A percentile compares a stretch with the other conserved stretches of the same genome.
Conservation (phyloP, 2,888 invertebrate species). For the Omphaloscelis lunosa region DNA sequence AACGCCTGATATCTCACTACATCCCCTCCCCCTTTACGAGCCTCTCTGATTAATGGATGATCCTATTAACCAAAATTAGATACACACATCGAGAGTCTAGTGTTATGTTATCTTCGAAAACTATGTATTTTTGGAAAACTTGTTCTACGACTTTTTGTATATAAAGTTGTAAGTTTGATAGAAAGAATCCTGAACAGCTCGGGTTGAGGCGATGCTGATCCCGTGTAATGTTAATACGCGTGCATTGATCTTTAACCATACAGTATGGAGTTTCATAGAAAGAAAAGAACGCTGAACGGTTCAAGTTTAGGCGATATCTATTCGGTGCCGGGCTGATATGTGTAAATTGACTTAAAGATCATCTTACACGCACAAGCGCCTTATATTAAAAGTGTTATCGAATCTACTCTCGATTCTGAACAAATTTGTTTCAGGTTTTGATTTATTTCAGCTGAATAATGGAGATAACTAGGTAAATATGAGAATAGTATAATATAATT, state of each 20-base stretch:
- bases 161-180: too few species aligned
- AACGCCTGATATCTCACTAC: too few species aligned
- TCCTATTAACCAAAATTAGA: too few species aligned
- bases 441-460: conserved; percentile 3
- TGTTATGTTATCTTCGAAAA: too few species aligned
- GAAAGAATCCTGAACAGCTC: not conserved
- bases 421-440: not conserved
- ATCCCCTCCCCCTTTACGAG: too few species aligned
- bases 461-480: not conserved
- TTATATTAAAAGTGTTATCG: not conserved
- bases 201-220: not conserved
- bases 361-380: not conserved
- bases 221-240: not conserved
- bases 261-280: not conserved
- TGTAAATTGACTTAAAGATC: not conserved
- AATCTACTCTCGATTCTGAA: not conserved
- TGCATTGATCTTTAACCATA: not conserved
- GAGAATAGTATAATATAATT: conserved; percentile 41
- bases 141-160: too few species aligned
- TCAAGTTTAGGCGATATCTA: not conserved
- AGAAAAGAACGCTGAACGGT: not conserved
- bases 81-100: too few species aligned
- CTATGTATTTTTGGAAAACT: too few species aligned
- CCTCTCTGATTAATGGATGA: too few species aligned
- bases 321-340: not conserved